Evolutionary conservation across 2,888 invertebrate species (phyloP).

Genomic region (Platycnemis pennipes): DNA sequence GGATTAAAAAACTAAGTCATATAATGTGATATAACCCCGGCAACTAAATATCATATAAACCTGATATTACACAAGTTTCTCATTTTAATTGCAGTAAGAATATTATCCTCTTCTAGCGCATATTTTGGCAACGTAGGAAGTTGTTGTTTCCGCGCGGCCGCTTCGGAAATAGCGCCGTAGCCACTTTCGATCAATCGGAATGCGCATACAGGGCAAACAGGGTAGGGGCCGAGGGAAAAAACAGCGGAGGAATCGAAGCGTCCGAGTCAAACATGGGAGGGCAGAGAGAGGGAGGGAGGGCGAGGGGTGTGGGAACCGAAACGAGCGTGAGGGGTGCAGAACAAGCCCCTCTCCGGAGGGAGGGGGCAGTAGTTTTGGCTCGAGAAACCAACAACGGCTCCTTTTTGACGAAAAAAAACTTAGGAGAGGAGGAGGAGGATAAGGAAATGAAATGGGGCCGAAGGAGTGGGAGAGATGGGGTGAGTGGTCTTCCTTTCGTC

Average conservation of each 20-base stretch:
- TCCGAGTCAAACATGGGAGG: not conserved
- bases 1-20: too few species aligned
- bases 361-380: slow-evolving; percentile 44
- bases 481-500: not conserved
- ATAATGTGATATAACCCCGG: too few species aligned
- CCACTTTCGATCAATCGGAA: not conserved
- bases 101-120: too few species aligned
- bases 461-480: not conserved
- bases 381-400: slow-evolving; percentile 28
- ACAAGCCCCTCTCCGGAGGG: not conserved
- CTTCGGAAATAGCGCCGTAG: not conserved
- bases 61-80: too few species aligned
- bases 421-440: not conserved
- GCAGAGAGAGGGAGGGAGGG: not conserved
- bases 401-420: slow-evolving; percentile 28
- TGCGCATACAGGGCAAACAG: not conserved
- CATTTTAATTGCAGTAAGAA: too few species aligned
- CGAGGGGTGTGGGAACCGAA: not conserved
- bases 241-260: not conserved
- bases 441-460: not conserved
- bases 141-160: not conserved
- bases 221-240: not conserved
- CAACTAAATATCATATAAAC: too few species aligned
- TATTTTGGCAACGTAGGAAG: too few species aligned
- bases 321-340: not conserved